Conservation (phyloP, 2,888 invertebrate species). For the Phyto melanocephala region DNA sequence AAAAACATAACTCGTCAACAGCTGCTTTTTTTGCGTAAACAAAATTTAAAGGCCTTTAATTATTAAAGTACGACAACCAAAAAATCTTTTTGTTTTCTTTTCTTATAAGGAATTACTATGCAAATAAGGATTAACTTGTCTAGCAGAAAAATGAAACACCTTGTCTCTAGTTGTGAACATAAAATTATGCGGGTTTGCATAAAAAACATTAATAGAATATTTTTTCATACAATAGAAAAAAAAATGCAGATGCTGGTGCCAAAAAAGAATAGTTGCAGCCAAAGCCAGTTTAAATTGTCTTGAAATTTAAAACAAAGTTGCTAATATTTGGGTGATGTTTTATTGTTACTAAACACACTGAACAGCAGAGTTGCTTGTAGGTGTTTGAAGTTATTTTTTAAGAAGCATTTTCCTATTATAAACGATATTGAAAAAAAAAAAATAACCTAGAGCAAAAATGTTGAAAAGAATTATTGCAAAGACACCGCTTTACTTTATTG, state of each 20-base stretch:
- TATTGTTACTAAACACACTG: background rate
- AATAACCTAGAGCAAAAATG: too few relatives aligned
- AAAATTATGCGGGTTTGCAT: slow-evolving; percentile 14
- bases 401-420: slow-evolving; percentile 1
- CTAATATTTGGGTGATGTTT: background rate
- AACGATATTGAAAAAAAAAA: too few relatives aligned
- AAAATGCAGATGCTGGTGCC: slow-evolving; percentile 3
- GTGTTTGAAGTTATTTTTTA: slow-evolving; percentile 29
- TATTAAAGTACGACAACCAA: too few relatives aligned
- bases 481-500: too few relatives aligned
- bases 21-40: too few relatives aligned
- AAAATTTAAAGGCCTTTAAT: too few relatives aligned
- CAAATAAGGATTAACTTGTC: slow-evolving; percentile 30
- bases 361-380: background rate
- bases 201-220: background rate
- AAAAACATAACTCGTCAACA: too few relatives aligned
- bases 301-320: background rate
- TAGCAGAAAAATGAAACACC: background rate
- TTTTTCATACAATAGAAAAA: background rate
- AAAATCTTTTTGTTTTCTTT: too few relatives aligned
- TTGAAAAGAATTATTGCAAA: too few relatives aligned
- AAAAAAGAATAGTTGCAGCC: too few relatives aligned
- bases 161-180: slow-evolving; percentile 13
- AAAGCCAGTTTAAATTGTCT: too few relatives aligned
- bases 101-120: background rate